These are phyloP conservation scores for Todiramphus chloris DNA, from an alignment of 2,113 vertebrate genomes.

Conservation along the genomic window DNA sequence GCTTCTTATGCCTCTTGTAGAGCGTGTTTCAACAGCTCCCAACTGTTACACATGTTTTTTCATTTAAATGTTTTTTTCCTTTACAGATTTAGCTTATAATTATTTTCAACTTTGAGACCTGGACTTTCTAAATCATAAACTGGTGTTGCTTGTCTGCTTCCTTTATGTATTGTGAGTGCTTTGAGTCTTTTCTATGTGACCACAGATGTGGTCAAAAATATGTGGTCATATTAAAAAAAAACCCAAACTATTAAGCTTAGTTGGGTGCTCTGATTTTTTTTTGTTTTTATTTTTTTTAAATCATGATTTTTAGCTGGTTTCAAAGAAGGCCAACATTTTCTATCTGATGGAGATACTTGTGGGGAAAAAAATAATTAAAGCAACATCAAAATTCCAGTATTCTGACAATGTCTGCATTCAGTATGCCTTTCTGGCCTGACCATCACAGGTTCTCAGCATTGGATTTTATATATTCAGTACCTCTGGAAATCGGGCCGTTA, in stretches of 20 bases:
- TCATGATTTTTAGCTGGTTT: not conserved
- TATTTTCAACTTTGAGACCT: conserved; percentile 17
- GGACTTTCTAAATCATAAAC: not conserved
- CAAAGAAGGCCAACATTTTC: not conserved
- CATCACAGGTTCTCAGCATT: not conserved
- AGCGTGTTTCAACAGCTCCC: conserved; percentile 16
- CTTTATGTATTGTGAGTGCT: not conserved
- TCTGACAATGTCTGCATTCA: not conserved
- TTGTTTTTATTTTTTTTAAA: not conserved
- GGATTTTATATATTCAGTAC: not conserved
- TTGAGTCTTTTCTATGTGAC: not conserved
- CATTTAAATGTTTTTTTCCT: not conserved
- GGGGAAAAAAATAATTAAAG: not conserved
- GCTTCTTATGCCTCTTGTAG: conserved; percentile 4
- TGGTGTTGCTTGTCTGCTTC: not conserved
- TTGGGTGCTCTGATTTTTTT: not conserved
- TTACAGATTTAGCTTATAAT: not conserved
- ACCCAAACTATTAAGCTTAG: not conserved
- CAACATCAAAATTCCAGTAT: not conserved
- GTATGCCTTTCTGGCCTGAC: not conserved
- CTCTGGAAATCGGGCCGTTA: not conserved
- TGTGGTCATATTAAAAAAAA: not conserved
- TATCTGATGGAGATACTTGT: not conserved
- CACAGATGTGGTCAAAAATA: not conserved
- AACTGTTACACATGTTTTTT: not conserved